These are phyloP conservation scores for Pogonophryne albipinna DNA, from an alignment of 2,797 vertebrate species.

Conservation along the genomic window DNA sequence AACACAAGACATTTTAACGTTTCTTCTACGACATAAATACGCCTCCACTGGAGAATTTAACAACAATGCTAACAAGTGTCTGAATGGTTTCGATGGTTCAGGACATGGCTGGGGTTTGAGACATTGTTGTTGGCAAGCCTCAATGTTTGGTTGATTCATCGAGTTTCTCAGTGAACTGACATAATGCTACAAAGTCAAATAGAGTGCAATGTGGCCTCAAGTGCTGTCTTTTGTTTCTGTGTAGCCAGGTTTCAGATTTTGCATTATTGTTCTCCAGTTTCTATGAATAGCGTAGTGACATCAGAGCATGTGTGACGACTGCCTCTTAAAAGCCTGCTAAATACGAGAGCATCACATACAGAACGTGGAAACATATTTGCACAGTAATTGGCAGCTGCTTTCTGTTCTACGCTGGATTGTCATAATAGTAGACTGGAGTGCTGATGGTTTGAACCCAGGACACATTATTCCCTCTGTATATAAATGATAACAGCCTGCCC, in stretches of 20 bases:
- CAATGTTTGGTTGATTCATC: too few relatives aligned
- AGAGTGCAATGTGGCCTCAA: not conserved
- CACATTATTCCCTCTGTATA: constrained; percentile 18
- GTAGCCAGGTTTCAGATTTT: not conserved
- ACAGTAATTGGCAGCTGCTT: constrained; percentile 47
- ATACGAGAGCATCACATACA: not conserved
- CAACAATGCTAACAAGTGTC: too few relatives aligned
- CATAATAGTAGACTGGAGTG: constrained; percentile 45
- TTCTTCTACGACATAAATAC: too few relatives aligned
- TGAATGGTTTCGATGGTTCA: too few relatives aligned
- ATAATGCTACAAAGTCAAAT: constrained; percentile 3
- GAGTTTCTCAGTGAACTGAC: not conserved
- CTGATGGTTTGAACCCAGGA: constrained; percentile 28
- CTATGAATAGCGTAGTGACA: not conserved
- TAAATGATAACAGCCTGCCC: constrained; percentile 27
- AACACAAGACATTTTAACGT: too few relatives aligned
- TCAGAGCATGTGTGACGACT: not conserved
- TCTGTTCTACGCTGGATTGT: constrained; percentile 53
- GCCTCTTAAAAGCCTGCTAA: constrained; percentile 14
- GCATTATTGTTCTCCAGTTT: not conserved
- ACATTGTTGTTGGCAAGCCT: too few relatives aligned
- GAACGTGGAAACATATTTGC: constrained; percentile 10
- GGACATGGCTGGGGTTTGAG: too few relatives aligned
- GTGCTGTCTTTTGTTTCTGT: not conserved
- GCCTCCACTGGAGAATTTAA: too few relatives aligned